Base-by-base conservation (phyloP, 2,888 invertebrate genomes). In the Amphipoea lucens region DNA sequence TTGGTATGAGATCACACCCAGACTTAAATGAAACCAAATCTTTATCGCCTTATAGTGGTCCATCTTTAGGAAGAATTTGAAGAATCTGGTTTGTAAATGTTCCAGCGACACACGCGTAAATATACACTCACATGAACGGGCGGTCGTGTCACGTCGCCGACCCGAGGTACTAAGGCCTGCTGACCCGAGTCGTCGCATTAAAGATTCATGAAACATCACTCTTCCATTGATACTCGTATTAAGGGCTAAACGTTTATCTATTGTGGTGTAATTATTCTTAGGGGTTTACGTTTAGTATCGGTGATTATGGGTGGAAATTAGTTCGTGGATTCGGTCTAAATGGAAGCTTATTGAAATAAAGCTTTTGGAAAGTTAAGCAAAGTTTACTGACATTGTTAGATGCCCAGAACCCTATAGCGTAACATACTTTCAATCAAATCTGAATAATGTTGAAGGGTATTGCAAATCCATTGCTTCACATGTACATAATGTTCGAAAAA, bases 111-210 rank as follows among this genome's bases (percentile, higher is more conserved):
- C 54, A 63, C 62, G 17, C n/a, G 12, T 40, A 42, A 70, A 65
- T 63, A 72, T 29, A 81, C 65, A 81, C 78, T 77, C 40, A 66
- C 14, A 40, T 65, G 45, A 29, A 76, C n/a, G 17, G 40, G 51
- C 42, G 42, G 81, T 73, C 67, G 63, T 71, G 83, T 76, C n/a
- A 54, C 40, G 11, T 11, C n/a, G 20, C 60, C 83, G 91, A 89
- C 90, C 90, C 84, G 74, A 74, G 76, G 68, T 81, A 82, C 84
- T 89, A 90, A 89, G 89, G 91, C 87, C 79, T 66, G 80, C 86
- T 91, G 93, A 92, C 93, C 92, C 85, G 87, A 87, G 90, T 92
- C 78, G 81, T 76, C 66, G 78, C 83, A 91, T 93, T 91, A 92
- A 92, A 92, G 89, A 93, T 92, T 90, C 89, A 92, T 90, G 85